Conservation (phyloP, 2,113 vertebrate species). For the Amphiprion percula region DNA sequence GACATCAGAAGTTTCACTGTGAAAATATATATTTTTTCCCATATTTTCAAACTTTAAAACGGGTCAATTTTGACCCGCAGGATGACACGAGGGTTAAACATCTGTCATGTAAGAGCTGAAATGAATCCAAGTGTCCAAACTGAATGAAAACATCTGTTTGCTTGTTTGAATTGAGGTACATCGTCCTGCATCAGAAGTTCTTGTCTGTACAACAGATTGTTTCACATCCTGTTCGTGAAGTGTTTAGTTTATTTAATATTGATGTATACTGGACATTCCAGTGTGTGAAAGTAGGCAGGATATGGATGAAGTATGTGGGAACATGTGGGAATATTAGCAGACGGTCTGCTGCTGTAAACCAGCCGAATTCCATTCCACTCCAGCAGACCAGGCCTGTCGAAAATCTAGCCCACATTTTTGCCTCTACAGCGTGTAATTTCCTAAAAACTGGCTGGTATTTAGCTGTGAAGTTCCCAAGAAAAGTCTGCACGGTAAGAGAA, state of each 20-base stretch:
- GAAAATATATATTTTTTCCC: no score
- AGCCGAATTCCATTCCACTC: slow-evolving; percentile 22
- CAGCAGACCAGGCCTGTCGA: background rate
- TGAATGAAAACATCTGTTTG: no score
- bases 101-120: background rate
- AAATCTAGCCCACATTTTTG: background rate
- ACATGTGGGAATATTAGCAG: slow-evolving; percentile 29
- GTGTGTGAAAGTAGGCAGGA: slow-evolving; percentile 22
- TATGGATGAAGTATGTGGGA: slow-evolving; percentile 37
- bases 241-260: slow-evolving; percentile 44
- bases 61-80: no score
- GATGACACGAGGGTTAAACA: no score
- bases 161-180: background rate
- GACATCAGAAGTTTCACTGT: no score
- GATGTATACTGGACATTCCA: slow-evolving; percentile 42
- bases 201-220: background rate
- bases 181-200: background rate
- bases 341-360: slow-evolving; percentile 6
- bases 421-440: background rate
- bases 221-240: background rate
- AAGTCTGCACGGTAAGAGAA: no score
- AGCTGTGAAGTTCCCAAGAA: background rate
- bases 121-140: background rate
- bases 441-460: background rate
- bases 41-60: no score